Evolutionary conservation across 2,888 invertebrate species (phyloP).

Genomic region (Caenorhabditis plicata): DNA sequence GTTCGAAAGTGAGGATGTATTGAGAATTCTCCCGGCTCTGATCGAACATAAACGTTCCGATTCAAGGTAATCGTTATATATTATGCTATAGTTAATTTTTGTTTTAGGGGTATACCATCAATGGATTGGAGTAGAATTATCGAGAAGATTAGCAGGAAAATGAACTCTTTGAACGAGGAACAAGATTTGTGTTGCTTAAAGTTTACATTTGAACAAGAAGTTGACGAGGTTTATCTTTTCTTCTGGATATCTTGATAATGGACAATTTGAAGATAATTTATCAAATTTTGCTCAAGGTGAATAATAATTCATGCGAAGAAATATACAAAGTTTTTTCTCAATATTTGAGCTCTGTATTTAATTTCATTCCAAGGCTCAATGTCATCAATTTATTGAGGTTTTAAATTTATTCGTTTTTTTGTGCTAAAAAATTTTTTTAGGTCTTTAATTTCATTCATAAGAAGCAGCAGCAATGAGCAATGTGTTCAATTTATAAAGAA

Average conservation of each 20-base stretch:
- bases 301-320: too few relatives aligned
- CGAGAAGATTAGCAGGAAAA: constrained; percentile 2
- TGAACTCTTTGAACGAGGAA: not conserved
- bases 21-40: not conserved
- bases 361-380: too few relatives aligned
- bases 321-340: too few relatives aligned
- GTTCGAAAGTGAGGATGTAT: constrained; percentile 1
- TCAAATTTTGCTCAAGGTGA: not conserved
- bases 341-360: too few relatives aligned
- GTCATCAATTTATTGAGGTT: too few relatives aligned
- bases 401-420: too few relatives aligned
- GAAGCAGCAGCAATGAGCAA: too few relatives aligned
- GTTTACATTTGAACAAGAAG: constrained; percentile 19
- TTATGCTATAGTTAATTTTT: not conserved
- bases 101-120: constrained; percentile 7
- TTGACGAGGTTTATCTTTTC: constrained; percentile 6
- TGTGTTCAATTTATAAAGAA: too few relatives aligned
- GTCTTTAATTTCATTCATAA: too few relatives aligned
- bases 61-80: constrained; percentile 3
- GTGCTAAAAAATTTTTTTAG: too few relatives aligned
- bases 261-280: not conserved
- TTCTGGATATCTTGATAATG: not conserved
- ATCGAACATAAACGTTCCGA: constrained; percentile 9
- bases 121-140: constrained; percentile 13
- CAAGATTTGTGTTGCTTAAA: constrained; percentile 1